phyloP scores from a whole-genome alignment of 2,797 vertebrate species.

The Myripristis murdjan region DNA sequence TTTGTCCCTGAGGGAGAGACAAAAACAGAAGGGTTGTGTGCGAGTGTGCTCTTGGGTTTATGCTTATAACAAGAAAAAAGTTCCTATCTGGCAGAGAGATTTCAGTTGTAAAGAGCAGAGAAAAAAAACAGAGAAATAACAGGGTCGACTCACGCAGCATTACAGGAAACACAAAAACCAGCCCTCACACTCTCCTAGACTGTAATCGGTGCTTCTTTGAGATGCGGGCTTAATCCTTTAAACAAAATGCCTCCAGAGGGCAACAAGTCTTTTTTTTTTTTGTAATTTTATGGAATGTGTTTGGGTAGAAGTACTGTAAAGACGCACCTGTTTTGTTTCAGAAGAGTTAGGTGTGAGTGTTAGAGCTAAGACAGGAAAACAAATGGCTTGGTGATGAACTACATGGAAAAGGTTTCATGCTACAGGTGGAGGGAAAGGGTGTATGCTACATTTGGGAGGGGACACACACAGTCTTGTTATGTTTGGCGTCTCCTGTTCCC shows the following conservation, averaged over 20 bases:
- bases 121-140: background rate
- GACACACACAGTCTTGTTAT: background rate
- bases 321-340: background rate
- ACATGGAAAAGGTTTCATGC: conserved; percentile 24
- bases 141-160: background rate
- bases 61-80: background rate
- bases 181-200: background rate
- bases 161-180: background rate
- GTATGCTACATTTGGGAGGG: conserved; percentile 10
- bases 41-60: too few relatives aligned
- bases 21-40: background rate
- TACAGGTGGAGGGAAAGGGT: conserved; percentile 51
- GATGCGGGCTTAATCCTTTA: background rate
- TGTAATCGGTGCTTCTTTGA: background rate
- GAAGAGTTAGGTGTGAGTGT: background rate
- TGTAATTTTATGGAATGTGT: background rate
- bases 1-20: background rate
- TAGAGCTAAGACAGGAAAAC: background rate
- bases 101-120: background rate
- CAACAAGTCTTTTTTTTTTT: too few relatives aligned
- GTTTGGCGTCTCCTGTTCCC: conserved; percentile 6
- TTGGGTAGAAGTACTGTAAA: background rate
- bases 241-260: background rate
- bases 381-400: conserved; percentile 13
- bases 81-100: background rate